These are phyloP conservation scores for Heliocidaris erythrogramma DNA, from an alignment of 35 echinoderm and acorn worm genomes.

Conservation along the genomic window DNA sequence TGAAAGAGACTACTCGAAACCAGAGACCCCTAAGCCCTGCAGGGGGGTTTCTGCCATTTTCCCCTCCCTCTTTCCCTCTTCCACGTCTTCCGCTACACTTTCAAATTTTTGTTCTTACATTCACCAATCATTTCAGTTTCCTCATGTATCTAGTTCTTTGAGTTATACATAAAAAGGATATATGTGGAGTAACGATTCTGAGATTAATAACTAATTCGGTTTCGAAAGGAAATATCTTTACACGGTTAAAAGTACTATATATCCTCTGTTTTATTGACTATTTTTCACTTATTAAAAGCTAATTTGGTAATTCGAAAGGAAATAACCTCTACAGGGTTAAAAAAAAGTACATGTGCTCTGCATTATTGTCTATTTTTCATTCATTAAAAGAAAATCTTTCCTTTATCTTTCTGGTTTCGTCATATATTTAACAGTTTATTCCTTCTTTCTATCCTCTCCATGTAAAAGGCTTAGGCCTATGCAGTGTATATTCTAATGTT, in stretches of 20 bases:
- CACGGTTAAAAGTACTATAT: neutral
- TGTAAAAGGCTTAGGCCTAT: too few species aligned
- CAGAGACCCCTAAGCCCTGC: neutral
- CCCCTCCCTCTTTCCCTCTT: neutral
- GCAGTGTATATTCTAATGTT: too few species aligned
- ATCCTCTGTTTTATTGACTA: too few species aligned
- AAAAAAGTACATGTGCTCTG: too few species aligned
- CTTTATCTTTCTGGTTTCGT: too few species aligned
- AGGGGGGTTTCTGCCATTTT: neutral
- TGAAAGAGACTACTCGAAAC: neutral
- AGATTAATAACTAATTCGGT: neutral
- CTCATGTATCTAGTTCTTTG: neutral
- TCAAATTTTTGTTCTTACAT: neutral
- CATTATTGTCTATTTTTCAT: too few species aligned
- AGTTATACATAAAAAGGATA: neutral
- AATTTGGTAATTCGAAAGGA: too few species aligned
- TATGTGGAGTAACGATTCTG: neutral
- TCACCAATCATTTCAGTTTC: neutral
- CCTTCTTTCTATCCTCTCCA: too few species aligned
- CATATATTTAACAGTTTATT: too few species aligned
- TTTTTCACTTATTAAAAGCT: too few species aligned
- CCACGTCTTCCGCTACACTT: neutral
- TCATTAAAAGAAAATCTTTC: too few species aligned
- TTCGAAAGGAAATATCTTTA: neutral
- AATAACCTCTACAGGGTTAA: too few species aligned